phyloP scores from a whole-genome alignment of 2,888 invertebrate genomes.

The Ommatoiulus sabulosus region DNA sequence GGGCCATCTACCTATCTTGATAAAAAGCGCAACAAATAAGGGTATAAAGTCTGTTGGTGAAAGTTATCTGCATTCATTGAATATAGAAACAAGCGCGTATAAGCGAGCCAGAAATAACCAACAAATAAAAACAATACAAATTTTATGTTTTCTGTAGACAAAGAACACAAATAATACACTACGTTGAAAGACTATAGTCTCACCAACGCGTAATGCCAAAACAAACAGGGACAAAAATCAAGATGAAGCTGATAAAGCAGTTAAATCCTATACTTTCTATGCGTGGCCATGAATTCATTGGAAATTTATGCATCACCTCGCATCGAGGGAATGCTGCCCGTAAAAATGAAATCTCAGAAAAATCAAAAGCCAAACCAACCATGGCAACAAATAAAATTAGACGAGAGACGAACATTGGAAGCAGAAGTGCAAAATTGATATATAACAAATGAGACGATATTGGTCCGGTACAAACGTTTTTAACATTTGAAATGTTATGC shows the following conservation, averaged over 20 bases:
- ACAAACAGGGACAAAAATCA: background rate
- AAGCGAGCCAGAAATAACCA: too few relatives aligned
- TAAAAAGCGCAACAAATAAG: background rate
- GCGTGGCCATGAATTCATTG: background rate
- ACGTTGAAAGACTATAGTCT: too few relatives aligned
- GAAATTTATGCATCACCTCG: background rate
- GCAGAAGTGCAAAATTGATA: too few relatives aligned
- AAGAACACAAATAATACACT: too few relatives aligned
- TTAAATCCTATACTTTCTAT: background rate
- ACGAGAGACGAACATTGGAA: too few relatives aligned
- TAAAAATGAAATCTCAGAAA: background rate
- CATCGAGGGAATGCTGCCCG: background rate
- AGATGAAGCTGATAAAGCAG: background rate
- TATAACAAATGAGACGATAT: too few relatives aligned
- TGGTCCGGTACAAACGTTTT: too few relatives aligned
- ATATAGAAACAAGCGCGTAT: too few relatives aligned
- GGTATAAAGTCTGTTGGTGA: background rate
- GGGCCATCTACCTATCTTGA: background rate
- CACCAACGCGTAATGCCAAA: too few relatives aligned
- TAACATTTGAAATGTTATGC: too few relatives aligned
- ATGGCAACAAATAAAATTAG: background rate
- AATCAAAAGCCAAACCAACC: background rate
- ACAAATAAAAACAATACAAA: too few relatives aligned
- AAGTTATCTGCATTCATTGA: background rate
- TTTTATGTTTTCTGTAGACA: too few relatives aligned